Evolutionary conservation across 2,797 vertebrate genomes (phyloP).

Genomic region (Cercopithecus mitis): DNA sequence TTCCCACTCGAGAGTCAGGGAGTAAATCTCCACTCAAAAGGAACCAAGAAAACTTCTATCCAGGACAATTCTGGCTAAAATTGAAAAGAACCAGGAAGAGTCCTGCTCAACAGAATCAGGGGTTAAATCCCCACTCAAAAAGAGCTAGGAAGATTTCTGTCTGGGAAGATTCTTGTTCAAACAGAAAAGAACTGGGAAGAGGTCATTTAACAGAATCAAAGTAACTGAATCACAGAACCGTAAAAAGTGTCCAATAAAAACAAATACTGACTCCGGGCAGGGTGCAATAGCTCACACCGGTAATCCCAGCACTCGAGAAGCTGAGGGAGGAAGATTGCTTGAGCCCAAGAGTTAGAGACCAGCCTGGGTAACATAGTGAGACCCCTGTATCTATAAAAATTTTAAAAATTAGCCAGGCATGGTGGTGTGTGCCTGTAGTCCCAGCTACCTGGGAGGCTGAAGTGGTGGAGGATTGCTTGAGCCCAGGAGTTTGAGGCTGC

Average conservation of each 20-base stretch:
- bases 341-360: no score
- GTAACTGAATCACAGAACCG: neutral
- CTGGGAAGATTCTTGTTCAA: neutral
- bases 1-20: neutral
- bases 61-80: neutral
- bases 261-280: neutral
- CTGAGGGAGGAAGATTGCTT: no score
- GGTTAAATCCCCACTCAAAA: neutral
- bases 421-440: no score
- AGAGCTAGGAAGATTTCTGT: neutral
- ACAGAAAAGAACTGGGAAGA: neutral
- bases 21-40: neutral
- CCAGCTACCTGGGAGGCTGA: no score
- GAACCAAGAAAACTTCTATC: neutral
- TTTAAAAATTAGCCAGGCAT: no score
- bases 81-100: neutral
- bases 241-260: neutral
- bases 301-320: no score
- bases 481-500: no score
- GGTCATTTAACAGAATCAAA: neutral
- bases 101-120: neutral
- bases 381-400: no score
- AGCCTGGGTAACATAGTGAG: no score
- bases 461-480: no score
- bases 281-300: no score